phyloP scores from a whole-genome alignment of 2,113 vertebrate species.

The Murina feae region DNA sequence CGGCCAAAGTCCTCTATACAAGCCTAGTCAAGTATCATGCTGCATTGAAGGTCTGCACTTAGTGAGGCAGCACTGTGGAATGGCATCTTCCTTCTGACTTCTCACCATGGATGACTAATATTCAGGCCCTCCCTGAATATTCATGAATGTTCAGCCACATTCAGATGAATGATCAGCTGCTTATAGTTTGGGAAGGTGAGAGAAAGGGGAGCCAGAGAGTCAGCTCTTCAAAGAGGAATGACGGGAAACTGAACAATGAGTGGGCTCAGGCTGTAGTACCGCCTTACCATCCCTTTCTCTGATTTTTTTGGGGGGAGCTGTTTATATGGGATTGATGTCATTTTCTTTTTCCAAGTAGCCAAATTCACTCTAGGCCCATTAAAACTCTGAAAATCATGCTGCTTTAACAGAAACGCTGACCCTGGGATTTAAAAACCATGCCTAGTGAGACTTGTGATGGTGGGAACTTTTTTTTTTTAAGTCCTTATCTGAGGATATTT shows the following conservation, averaged over 20 bases:
- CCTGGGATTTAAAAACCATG: slow-evolving; percentile 23
- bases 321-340: not conserved
- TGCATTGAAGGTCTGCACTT: not conserved
- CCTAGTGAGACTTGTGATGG: slow-evolving; percentile 1
- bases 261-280: not conserved
- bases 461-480: not conserved
- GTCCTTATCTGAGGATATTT: too few species aligned
- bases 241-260: slow-evolving; percentile 17
- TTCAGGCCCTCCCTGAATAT: slow-evolving; percentile 28
- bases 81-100: slow-evolving; percentile 38
- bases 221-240: not conserved
- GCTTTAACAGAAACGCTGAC: slow-evolving; percentile 23
- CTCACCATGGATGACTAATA: not conserved
- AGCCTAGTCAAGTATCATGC: not conserved
- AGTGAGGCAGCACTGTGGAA: not conserved
- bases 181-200: slow-evolving; percentile 25
- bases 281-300: not conserved
- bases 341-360: slow-evolving; percentile 39
- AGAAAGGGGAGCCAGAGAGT: not conserved
- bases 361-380: not conserved
- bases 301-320: not conserved
- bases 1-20: not conserved
- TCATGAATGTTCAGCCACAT: slow-evolving; percentile 32
- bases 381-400: not conserved
- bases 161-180: slow-evolving; percentile 17